Evolutionary conservation across 1,140 invertebrate genomes (phyloP).

Genomic region (Orchestia grillus): DNA sequence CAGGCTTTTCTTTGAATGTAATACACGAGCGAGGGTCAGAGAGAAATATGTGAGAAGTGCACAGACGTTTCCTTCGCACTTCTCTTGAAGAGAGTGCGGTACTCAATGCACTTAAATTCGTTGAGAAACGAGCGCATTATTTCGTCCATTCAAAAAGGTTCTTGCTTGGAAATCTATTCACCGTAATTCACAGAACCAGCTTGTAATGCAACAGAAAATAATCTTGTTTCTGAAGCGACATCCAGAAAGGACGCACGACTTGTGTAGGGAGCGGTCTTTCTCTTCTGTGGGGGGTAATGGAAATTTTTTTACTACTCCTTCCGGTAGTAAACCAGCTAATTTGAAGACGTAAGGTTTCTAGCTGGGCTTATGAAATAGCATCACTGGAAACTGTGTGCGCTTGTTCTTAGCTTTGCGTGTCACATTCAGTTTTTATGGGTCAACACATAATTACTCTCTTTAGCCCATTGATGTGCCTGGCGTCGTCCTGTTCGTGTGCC

Average conservation of each 20-base stretch:
- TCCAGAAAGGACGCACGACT: background rate
- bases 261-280: background rate
- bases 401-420: background rate
- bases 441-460: too few relatives aligned
- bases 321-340: background rate
- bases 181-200: background rate
- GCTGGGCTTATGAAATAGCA: background rate
- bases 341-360: background rate
- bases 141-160: background rate
- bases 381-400: background rate
- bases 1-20: constrained; percentile 28
- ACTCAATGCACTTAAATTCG: constrained; percentile 1
- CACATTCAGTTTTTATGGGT: background rate
- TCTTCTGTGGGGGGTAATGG: background rate
- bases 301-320: background rate
- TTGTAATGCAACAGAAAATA: background rate
- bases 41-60: background rate
- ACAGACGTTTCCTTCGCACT: background rate
- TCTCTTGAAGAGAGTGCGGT: background rate
- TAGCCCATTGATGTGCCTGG: too few relatives aligned
- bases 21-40: background rate
- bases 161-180: background rate
- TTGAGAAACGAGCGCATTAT: background rate
- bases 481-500: too few relatives aligned
- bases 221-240: constrained; percentile 1